Evolutionary conservation across 35 echinoderm and acorn worm genomes (phyloP).

Genomic region (Ophiothrix spiculata): DNA sequence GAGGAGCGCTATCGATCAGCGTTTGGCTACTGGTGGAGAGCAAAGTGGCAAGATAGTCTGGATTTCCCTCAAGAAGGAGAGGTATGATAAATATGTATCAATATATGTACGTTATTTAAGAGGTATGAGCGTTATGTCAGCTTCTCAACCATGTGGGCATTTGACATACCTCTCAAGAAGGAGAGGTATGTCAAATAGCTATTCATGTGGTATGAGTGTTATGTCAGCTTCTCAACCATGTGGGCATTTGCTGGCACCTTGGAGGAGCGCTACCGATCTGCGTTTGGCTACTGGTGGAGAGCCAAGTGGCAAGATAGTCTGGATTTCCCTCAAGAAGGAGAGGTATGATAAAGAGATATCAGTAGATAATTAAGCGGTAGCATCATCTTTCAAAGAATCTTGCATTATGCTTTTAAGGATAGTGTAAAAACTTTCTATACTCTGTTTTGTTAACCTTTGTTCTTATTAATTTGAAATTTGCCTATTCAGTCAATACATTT

Average conservation of each 20-base stretch:
- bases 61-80: slow-evolving; percentile 81
- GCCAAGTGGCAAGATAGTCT: slow-evolving; percentile 58
- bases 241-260: slow-evolving; percentile 98
- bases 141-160: slow-evolving; percentile 94
- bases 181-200: too few relatives aligned
- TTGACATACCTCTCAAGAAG: too few relatives aligned
- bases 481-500: too few relatives aligned
- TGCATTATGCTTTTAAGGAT: too few relatives aligned
- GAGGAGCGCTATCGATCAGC: slow-evolving; percentile 71
- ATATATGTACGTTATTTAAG: too few relatives aligned
- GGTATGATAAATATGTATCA: too few relatives aligned
- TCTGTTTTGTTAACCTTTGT: too few relatives aligned
- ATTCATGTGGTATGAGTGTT: slow-evolving; percentile 75
- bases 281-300: slow-evolving; percentile 92
- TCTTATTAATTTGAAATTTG: too few relatives aligned
- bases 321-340: slow-evolving; percentile 75
- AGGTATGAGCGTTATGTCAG: slow-evolving; percentile 78
- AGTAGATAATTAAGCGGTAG: too few relatives aligned
- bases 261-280: slow-evolving; percentile 68
- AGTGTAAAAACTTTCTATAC: too few relatives aligned
- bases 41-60: slow-evolving; percentile 55
- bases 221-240: slow-evolving; percentile 83
- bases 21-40: slow-evolving; percentile 91
- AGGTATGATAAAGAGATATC: too few relatives aligned
- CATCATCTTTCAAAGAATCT: too few relatives aligned